Conservation (phyloP, 2,888 invertebrate species). For the Octodonta nipae region DNA sequence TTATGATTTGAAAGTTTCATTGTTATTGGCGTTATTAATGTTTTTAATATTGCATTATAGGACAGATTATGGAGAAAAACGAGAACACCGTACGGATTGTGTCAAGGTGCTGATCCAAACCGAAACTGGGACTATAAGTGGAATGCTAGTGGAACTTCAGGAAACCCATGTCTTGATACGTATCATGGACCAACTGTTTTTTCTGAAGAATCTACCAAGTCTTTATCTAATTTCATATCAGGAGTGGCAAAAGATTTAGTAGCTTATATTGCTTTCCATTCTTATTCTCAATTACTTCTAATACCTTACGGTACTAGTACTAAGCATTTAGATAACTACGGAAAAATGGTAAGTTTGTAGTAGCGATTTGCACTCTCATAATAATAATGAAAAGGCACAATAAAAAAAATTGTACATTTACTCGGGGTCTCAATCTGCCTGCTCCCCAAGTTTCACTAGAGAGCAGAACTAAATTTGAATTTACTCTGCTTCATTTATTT, state of each 20-base stretch:
- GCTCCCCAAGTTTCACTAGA: too few species aligned
- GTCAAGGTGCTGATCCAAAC: conserved; percentile 61
- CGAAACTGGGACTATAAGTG: conserved; percentile 63
- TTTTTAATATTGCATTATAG: too few species aligned
- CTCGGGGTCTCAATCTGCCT: too few species aligned
- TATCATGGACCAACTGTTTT: conserved; percentile 55
- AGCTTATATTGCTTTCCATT: conserved; percentile 60
- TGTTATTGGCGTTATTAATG: too few species aligned
- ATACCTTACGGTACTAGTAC: conserved; percentile 56
- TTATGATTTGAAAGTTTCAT: too few species aligned
- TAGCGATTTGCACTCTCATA: too few species aligned
- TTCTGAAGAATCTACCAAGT: conserved; percentile 53
- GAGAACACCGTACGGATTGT: conserved; percentile 37
- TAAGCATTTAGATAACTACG: conserved; percentile 43
- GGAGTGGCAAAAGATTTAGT: conserved; percentile 22
- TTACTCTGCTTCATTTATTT: too few species aligned
- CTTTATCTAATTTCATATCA: conserved; percentile 42
- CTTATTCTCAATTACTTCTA: conserved; percentile 56
- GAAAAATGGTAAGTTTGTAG: conserved; percentile 42
- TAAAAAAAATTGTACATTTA: too few species aligned
- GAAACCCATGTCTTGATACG: conserved; percentile 44
- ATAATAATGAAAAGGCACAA: too few species aligned
- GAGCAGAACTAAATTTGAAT: too few species aligned
- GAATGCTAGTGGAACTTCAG: conserved; percentile 45
- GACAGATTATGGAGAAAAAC: conserved; percentile 61